A percentile compares a stretch with the other conserved stretches of the same genome.
These are phyloP conservation scores for Heliothis virescens DNA, from an alignment of 1,140 invertebrate species.

Conservation along the genomic window DNA sequence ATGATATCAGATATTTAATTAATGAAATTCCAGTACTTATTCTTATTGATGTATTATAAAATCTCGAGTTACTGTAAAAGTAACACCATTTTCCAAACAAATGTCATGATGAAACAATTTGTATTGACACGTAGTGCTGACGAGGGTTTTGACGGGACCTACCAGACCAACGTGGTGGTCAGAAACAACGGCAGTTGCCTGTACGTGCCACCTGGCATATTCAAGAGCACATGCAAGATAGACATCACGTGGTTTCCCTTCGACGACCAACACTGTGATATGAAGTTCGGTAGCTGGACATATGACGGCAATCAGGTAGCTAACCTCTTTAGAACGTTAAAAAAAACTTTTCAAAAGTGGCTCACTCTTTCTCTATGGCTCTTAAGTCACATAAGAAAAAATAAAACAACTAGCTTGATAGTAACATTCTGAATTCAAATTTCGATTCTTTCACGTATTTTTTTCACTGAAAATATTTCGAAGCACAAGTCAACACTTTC, in stretches of 20 bases:
- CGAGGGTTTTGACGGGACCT: slow-evolving; percentile 99
- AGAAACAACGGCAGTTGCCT: slow-evolving; percentile 97
- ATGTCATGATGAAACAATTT: slow-evolving; percentile 42
- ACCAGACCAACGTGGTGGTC: slow-evolving; percentile 98
- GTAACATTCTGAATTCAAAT: background rate
- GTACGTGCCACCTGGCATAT: slow-evolving; percentile 99
- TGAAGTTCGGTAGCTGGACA: slow-evolving; percentile 98
- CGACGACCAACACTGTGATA: slow-evolving; percentile 98
- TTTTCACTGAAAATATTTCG: background rate
- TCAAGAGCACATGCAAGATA: slow-evolving; percentile 99
- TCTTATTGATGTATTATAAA: too few species aligned
- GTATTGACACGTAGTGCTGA: slow-evolving; percentile 92
- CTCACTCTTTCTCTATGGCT: background rate
- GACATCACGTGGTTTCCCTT: slow-evolving; percentile 99
- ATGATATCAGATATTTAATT: too few species aligned
- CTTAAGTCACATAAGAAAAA: background rate
- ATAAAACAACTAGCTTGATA: background rate
- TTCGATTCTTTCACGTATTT: background rate
- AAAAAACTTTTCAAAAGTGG: background rate
- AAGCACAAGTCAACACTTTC: background rate
- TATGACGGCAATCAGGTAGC: slow-evolving; percentile 96
- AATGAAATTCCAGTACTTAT: too few species aligned
- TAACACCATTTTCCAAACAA: background rate
- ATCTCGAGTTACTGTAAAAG: background rate
- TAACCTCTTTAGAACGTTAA: slow-evolving; percentile 33